phyloP scores from a whole-genome alignment of 1,140 invertebrate species.

The honey bee (Apis mellifera) region Amel_HAv3.1 CM009937.2:2506001-2506500 shows the following conservation, averaged over 20 bases:
- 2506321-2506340: too few relatives aligned
- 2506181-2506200: not conserved
- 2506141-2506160: not conserved
- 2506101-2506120: not conserved
- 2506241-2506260: not conserved
- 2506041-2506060: not conserved
- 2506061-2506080: not conserved
- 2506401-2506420: too few relatives aligned
- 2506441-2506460: too few relatives aligned
- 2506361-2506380: too few relatives aligned
- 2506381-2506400: too few relatives aligned
- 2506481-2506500: too few relatives aligned
- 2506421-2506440: too few relatives aligned
- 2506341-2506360: too few relatives aligned
- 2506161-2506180: not conserved
- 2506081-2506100: conserved; percentile 12
- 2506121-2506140: not conserved
- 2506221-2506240: not conserved
- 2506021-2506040: not conserved
- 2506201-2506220: not conserved
- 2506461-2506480: too few relatives aligned
- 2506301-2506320: too few relatives aligned
- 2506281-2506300: too few relatives aligned
- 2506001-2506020: not conserved
- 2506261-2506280: too few relatives aligned